These are phyloP conservation scores for Diprion similis DNA, from an alignment of 1,140 invertebrate species.

Conservation along the genomic window DNA sequence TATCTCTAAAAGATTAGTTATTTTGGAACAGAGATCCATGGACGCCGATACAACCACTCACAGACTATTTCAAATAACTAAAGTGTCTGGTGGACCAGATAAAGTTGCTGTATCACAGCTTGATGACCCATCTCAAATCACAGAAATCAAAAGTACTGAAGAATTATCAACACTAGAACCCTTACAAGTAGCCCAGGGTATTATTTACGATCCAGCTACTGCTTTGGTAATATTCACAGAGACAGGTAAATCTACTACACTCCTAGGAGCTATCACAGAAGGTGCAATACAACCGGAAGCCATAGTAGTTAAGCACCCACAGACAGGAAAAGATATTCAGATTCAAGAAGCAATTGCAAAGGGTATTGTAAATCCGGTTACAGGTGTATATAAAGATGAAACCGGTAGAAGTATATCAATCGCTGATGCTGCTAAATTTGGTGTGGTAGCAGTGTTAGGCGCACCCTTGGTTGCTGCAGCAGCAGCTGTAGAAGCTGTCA, in stretches of 20 bases:
- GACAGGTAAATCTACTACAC: slow-evolving; percentile 71
- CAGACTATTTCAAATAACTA: slow-evolving; percentile 69
- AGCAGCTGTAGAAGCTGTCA: slow-evolving; percentile 59
- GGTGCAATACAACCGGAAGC: slow-evolving; percentile 70
- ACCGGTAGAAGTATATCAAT: slow-evolving; percentile 72
- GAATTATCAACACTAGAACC: slow-evolving; percentile 67
- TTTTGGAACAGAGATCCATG: slow-evolving; percentile 63
- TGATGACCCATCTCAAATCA: slow-evolving; percentile 53
- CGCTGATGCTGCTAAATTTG: slow-evolving; percentile 78
- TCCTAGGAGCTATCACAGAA: slow-evolving; percentile 73
- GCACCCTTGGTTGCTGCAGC: slow-evolving; percentile 73
- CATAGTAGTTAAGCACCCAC: slow-evolving; percentile 80
- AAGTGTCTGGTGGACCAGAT: slow-evolving; percentile 69
- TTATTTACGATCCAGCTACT: slow-evolving; percentile 79
- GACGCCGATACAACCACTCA: slow-evolving; percentile 59
- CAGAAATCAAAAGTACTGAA: slow-evolving; percentile 57
- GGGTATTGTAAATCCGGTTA: slow-evolving; percentile 77
- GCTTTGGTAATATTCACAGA: slow-evolving; percentile 76
- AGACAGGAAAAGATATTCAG: slow-evolving; percentile 72
- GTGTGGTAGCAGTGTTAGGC: slow-evolving; percentile 74
- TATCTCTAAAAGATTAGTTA: slow-evolving; percentile 72
- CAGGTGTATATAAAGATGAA: slow-evolving; percentile 73
- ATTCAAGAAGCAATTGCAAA: slow-evolving; percentile 79
- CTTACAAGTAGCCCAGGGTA: slow-evolving; percentile 70
- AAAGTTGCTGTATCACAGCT: slow-evolving; percentile 70